Percentiles rank a stretch among this genome's conserved stretches.
phyloP scores from a whole-genome alignment of 2,888 invertebrate species.

The Lasioglossum marginatum region DNA sequence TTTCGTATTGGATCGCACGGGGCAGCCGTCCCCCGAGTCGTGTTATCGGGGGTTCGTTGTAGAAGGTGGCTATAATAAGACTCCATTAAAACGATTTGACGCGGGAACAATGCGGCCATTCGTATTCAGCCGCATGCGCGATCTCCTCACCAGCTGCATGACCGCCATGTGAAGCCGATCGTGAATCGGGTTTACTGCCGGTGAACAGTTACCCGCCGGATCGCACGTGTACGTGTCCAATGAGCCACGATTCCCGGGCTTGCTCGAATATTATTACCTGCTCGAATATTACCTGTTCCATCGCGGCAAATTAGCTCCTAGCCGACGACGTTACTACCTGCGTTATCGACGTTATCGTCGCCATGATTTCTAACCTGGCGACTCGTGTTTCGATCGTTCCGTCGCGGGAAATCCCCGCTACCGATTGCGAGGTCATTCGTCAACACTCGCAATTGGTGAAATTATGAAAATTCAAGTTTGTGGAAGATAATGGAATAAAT shows the following conservation, averaged over 20 bases:
- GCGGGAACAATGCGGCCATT: slow-evolving; percentile 69
- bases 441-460: too few relatives aligned
- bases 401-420: neutral
- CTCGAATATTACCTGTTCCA: slow-evolving; percentile 23
- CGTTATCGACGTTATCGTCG: neutral
- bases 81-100: slow-evolving; percentile 69
- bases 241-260: slow-evolving; percentile 63
- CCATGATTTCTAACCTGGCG: neutral
- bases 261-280: slow-evolving; percentile 27
- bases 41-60: slow-evolving; percentile 27
- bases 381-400: neutral
- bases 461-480: too few relatives aligned
- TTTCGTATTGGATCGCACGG: slow-evolving; percentile 31
- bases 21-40: slow-evolving; percentile 20
- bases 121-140: slow-evolving; percentile 67
- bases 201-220: slow-evolving; percentile 69
- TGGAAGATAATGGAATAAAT: too few relatives aligned
- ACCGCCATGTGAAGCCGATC: slow-evolving; percentile 72
- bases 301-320: slow-evolving; percentile 27
- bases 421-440: neutral
- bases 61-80: slow-evolving; percentile 66
- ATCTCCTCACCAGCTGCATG: slow-evolving; percentile 68
- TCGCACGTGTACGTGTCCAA: slow-evolving; percentile 71
- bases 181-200: slow-evolving; percentile 73
- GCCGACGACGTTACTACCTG: neutral